A percentile compares a stretch with the other conserved stretches of the same genome.
These are phyloP conservation scores for Brevimyrus niger DNA, from an alignment of 2,113 vertebrate species.

Conservation along the genomic window DNA sequence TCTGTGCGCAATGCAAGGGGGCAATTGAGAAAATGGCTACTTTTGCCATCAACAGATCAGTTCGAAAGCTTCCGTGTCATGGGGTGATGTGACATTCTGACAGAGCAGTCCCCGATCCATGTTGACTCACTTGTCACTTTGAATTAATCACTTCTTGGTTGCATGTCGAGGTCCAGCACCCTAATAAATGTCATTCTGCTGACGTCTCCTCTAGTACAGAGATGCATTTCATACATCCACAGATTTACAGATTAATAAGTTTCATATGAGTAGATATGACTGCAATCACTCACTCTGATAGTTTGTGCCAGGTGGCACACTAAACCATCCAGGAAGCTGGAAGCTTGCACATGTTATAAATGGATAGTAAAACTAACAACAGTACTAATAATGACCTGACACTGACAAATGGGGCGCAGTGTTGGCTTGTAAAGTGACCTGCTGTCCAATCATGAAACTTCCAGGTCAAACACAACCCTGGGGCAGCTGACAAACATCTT, in stretches of 20 bases:
- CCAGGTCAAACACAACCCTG: conserved; percentile 61
- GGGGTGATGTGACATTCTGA: neutral
- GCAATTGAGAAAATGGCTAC: neutral
- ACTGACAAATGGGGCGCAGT: conserved; percentile 56
- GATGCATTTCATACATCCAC: neutral
- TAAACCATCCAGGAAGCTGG: conserved; percentile 27
- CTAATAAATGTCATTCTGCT: neutral
- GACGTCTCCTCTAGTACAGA: neutral
- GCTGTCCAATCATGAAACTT: conserved; percentile 61
- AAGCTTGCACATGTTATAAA: conserved; percentile 38
- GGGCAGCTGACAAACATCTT: conserved; percentile 43
- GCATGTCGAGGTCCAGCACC: neutral
- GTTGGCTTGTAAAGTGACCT: conserved; percentile 50
- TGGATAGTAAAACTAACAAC: conserved; percentile 40
- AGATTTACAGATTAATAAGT: neutral
- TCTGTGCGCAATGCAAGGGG: neutral
- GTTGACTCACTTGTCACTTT: neutral
- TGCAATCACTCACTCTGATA: neutral
- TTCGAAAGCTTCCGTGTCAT: neutral
- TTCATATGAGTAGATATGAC: conserved; percentile 3
- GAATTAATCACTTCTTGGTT: neutral
- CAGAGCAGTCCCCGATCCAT: neutral
- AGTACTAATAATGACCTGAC: conserved; percentile 52
- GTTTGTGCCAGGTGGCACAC: neutral
- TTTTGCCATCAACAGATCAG: neutral